Conservation (phyloP, 1,140 invertebrate genomes). For the Chrysomallon squamiferum region DNA sequence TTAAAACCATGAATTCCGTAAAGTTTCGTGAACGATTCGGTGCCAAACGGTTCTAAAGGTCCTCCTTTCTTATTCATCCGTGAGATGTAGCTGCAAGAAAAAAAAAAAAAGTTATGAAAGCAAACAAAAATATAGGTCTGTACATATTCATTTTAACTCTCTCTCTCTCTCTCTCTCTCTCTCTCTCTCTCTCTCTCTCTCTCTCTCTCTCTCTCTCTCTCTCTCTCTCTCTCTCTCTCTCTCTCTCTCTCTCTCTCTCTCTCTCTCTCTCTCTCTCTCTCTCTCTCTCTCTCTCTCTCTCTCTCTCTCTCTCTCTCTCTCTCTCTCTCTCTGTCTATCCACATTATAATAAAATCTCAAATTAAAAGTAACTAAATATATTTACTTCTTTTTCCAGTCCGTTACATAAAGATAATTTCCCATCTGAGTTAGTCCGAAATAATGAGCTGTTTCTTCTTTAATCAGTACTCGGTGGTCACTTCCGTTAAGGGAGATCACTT, state of each 20-base stretch:
- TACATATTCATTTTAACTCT: too few relatives aligned
- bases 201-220: too few relatives aligned
- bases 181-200: neutral
- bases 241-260: too few relatives aligned
- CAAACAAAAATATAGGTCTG: neutral
- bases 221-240: too few relatives aligned
- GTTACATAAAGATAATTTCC: constrained; percentile 53
- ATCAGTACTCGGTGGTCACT: constrained; percentile 55
- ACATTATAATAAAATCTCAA: too few relatives aligned
- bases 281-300: too few relatives aligned
- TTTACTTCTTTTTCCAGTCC: constrained; percentile 51
- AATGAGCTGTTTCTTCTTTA: constrained; percentile 75
- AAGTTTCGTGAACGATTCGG: constrained; percentile 28
- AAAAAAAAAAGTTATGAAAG: neutral
- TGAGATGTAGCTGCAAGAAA: constrained; percentile 19
- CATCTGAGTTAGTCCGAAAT: constrained; percentile 76
- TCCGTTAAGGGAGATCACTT: constrained; percentile 45
- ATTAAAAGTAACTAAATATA: too few relatives aligned
- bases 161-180: neutral
- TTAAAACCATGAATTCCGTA: constrained; percentile 38
- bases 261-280: too few relatives aligned
- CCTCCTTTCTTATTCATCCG: constrained; percentile 28
- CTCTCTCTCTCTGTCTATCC: too few relatives aligned
- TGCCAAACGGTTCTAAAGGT: constrained; percentile 22
- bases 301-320: too few relatives aligned